Evolutionary conservation across 2,113 vertebrate genomes (phyloP), one percentile per base, ranked within the genome.

Genomic region (Rhinopomastus cyanomelas): DNA sequence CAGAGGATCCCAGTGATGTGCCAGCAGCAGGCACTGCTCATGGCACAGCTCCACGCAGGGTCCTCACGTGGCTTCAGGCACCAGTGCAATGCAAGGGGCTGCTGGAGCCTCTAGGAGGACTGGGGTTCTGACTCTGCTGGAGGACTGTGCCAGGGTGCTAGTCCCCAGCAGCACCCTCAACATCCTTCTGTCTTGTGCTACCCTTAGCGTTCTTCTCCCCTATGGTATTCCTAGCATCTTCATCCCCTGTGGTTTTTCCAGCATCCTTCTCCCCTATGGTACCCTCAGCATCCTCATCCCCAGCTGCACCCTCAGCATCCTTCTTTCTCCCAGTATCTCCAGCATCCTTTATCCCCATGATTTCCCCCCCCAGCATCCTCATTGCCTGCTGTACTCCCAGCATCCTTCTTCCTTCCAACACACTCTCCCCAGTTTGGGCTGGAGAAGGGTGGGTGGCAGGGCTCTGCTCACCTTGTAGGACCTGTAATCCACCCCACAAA

Each of bases 401-500:
- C 61, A 30, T 30, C 37, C 27, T 29, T 64, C 37, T 64, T 7
- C 27, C 37, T 48, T 62, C 26, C 5, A 11, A 13, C 42, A 32
- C 60, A 19, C 20, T 42, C 37, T 62, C 16, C 36, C 23, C 16
- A 6, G 18, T 5, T 7, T 0, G 0, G 20, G 8, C 18, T 32
- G 49, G 66, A n/a, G n/a, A n/a, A n/a, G n/a, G n/a, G n/a, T n/a
- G n/a, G 6, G 49, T 56, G 53, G 53, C 42, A 49, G 55, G 23
- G 51, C 37, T 0, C 0, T n/a, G 23, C 51, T 65, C 15, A 32
- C 21, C 6, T 27, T 0, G 1, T 15, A 29, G 51, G 39, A 85
- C 27, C 36, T 27, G 20, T 37, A 74, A 55, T 29, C 46, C 53
- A 36, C 56, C 44, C 57, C 16, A 16, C 1, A 5, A 3, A 1